These are phyloP conservation scores for Galaxea fascicularis DNA, from an alignment of 92 coral and sea anemone genomes.

Conservation along the genomic window DNA sequence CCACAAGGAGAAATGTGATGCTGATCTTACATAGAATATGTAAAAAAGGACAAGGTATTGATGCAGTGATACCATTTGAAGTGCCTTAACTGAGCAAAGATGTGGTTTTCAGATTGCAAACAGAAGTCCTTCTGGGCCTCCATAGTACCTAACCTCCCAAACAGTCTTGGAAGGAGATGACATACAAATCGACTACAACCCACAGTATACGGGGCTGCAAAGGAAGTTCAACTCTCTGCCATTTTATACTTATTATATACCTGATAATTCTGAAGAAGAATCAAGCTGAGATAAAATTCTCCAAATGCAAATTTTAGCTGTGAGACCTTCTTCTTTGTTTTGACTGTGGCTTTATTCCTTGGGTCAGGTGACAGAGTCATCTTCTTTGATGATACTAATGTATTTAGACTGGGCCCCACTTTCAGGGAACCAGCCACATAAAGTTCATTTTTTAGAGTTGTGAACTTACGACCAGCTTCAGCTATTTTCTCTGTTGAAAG, in stretches of 20 bases:
- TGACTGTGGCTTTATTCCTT: conserved; percentile 63
- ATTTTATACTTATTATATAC: conserved; percentile 23
- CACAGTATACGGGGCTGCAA: too few species aligned
- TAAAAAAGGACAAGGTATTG: too few species aligned
- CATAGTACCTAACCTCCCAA: too few species aligned
- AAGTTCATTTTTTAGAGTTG: conserved; percentile 90
- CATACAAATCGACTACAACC: too few species aligned
- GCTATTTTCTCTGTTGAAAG: conserved; percentile 86
- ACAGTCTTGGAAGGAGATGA: too few species aligned
- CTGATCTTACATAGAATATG: too few species aligned
- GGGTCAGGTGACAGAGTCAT: conserved; percentile 72
- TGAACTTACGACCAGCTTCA: conserved; percentile 90
- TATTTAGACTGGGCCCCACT: conserved; percentile 78
- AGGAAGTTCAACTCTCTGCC: too few species aligned
- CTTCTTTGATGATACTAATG: conserved; percentile 67
- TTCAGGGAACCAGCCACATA: conserved; percentile 75
- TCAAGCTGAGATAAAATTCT: conserved; percentile 95
- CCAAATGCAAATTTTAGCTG: conserved; percentile 96
- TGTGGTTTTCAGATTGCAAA: too few species aligned
- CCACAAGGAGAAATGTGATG: too few species aligned
- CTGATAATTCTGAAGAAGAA: conserved; percentile 94
- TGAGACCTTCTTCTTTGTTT: conserved; percentile 76
- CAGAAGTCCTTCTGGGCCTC: too few species aligned
- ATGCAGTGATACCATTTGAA: too few species aligned
- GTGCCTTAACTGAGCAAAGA: too few species aligned